These are phyloP conservation scores for Anguilla obscura DNA, from an alignment of 2,797 vertebrate genomes.

Conservation along the genomic window DNA sequence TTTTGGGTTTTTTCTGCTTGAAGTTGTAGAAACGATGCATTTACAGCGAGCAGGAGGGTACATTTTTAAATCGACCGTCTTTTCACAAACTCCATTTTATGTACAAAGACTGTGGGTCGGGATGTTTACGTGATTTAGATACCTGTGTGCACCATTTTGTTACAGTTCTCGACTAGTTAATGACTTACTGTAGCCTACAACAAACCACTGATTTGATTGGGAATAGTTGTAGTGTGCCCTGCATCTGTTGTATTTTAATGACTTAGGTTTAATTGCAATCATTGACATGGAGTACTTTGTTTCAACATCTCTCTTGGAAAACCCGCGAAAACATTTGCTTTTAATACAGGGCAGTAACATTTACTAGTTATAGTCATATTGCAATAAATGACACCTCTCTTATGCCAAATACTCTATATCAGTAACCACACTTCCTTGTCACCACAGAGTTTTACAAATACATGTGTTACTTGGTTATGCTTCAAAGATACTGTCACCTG, in stretches of 20 bases:
- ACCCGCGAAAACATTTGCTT: not conserved
- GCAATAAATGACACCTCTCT: not conserved
- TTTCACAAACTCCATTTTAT: constrained; percentile 38
- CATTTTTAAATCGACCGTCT: constrained; percentile 37
- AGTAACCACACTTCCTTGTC: not conserved
- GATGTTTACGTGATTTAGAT: constrained; percentile 43
- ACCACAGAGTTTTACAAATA: not conserved
- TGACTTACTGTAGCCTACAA: not conserved
- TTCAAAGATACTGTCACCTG: not conserved
- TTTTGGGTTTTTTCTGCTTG: constrained; percentile 34
- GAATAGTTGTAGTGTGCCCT: not conserved
- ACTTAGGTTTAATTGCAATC: not conserved
- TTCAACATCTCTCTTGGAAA: not conserved
- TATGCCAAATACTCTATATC: not conserved
- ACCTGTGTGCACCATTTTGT: constrained; percentile 44
- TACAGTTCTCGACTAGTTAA: constrained; percentile 30
- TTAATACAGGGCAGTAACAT: not conserved
- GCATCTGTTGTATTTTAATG: not conserved
- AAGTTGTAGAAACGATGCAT: constrained; percentile 40
- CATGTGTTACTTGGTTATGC: not conserved
- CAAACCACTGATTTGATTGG: not conserved
- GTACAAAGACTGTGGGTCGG: constrained; percentile 33
- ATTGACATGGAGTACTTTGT: not conserved
- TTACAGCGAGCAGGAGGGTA: constrained; percentile 42
- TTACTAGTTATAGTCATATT: not conserved